These are phyloP conservation scores for Bergia sp. DNA, from an alignment of 92 coral and sea anemone species.

Conservation along the genomic window DNA sequence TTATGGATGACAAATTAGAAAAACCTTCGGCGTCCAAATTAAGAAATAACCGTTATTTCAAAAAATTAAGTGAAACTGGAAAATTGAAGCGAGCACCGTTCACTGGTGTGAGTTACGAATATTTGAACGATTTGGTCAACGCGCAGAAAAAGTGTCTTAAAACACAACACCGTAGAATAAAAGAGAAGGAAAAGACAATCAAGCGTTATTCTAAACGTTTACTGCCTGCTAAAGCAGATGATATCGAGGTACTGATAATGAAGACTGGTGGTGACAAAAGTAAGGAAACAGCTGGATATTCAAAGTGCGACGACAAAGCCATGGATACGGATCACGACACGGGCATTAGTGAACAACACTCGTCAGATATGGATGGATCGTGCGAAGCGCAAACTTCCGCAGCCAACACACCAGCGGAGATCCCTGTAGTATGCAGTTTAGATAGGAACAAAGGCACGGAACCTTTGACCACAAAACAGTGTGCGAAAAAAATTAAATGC, in stretches of 20 bases:
- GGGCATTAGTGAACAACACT: slow-evolving; percentile 83
- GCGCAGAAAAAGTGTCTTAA: slow-evolving; percentile 59
- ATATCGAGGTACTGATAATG: neutral
- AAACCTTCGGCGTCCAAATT: neutral
- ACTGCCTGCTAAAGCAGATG: neutral
- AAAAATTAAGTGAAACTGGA: neutral
- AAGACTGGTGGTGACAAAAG: neutral
- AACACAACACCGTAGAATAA: slow-evolving; percentile 40
- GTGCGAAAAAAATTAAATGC: neutral
- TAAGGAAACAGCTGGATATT: neutral
- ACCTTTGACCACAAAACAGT: neutral
- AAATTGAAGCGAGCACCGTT: neutral
- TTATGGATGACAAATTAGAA: neutral
- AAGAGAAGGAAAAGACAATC: slow-evolving; percentile 54
- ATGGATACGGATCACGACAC: slow-evolving; percentile 84
- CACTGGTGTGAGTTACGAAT: slow-evolving; percentile 22
- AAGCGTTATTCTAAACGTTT: slow-evolving; percentile 46
- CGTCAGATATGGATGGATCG: slow-evolving; percentile 62
- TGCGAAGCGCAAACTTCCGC: slow-evolving; percentile 6
- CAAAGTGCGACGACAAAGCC: slow-evolving; percentile 22
- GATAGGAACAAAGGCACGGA: neutral
- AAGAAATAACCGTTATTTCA: neutral
- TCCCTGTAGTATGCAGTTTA: neutral
- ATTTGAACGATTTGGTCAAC: slow-evolving; percentile 32
- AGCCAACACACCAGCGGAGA: neutral